Base-by-base conservation (phyloP, 1,140 invertebrate genomes). In the Cataglyphis hispanica region DNA sequence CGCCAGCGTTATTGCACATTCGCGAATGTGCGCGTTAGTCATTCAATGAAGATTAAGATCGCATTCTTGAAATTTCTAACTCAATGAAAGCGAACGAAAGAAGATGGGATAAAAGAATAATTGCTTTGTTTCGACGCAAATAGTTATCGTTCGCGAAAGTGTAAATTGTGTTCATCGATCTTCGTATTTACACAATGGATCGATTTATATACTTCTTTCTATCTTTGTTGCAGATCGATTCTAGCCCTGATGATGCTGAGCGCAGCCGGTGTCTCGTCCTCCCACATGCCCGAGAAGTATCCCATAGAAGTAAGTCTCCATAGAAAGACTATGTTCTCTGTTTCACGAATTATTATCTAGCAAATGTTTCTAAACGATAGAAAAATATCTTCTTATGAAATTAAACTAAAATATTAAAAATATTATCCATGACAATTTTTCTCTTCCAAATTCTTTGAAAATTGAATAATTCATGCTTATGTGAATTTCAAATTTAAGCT, bases 281-380 rank as follows among this genome's bases (percentile, higher is more conserved):
- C 91, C 8, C 91, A 93, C 89, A 90, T 94, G 78, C 93, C 92
- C 37, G 92, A 93, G 53, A 94, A 94, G 78, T 94, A 94, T 92
- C 93, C 93, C 25, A 94, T 94, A 43, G 92, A 94, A 86, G 93
- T 94, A 88, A 93, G 84, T 90, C 61, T 77, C 53, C 25, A 60
- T 60, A 10, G 16, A 37, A 75, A 6, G 2, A 61, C 19, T 46
- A 61, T 4, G 5, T 10, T 16, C 64, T 19, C 8, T 16, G 7
- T 50, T 50, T 37, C 37, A 58, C 11, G n/a, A 25, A 50, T 61
- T 31, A 16, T 10, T 13, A 25, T 16, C 19, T 46, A 16, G 11
- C 37, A 53, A 43, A 31, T 34, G n/a, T 37, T 16, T 37, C 11
- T 31, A 19, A 46, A 2, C n/a, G 22, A 4, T 43, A 16, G 25